Conservation (phyloP, 2,888 invertebrate genomes). For the Hypercompe scribonia region DNA sequence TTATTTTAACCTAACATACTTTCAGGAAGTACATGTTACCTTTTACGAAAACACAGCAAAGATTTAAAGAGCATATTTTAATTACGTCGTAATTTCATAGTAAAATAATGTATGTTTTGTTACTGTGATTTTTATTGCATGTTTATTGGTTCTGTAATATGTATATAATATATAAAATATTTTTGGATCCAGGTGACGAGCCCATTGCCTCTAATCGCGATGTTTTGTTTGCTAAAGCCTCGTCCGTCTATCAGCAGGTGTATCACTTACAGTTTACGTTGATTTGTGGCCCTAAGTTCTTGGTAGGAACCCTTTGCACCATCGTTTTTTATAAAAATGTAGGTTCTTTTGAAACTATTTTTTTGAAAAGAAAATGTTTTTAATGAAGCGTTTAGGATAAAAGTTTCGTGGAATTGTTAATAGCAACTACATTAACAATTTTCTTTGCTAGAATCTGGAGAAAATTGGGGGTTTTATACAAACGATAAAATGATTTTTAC, state of each 20-base stretch:
- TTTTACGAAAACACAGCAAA: background rate
- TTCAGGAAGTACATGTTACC: background rate
- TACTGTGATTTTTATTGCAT: background rate
- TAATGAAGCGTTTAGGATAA: background rate
- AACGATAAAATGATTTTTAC: slow-evolving; percentile 8
- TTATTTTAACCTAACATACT: background rate
- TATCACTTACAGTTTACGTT: too few relatives aligned
- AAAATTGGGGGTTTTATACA: background rate
- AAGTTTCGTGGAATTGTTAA: background rate
- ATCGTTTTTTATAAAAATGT: background rate
- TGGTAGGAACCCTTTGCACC: too few relatives aligned
- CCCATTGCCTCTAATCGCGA: too few relatives aligned
- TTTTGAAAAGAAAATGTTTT: background rate
- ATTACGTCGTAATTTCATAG: background rate
- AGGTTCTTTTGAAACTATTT: background rate
- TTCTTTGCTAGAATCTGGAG: background rate
- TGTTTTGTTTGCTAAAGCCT: too few relatives aligned
- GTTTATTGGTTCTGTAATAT: too few relatives aligned
- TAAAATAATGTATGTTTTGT: background rate
- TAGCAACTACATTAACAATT: background rate
- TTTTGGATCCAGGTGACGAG: too few relatives aligned
- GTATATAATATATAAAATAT: too few relatives aligned
- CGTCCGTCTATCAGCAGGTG: too few relatives aligned
- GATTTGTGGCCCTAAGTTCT: too few relatives aligned
- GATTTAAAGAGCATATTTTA: background rate